Evolutionary conservation across 2,888 invertebrate species (phyloP).

Genomic region (Deilephila porcellus): DNA sequence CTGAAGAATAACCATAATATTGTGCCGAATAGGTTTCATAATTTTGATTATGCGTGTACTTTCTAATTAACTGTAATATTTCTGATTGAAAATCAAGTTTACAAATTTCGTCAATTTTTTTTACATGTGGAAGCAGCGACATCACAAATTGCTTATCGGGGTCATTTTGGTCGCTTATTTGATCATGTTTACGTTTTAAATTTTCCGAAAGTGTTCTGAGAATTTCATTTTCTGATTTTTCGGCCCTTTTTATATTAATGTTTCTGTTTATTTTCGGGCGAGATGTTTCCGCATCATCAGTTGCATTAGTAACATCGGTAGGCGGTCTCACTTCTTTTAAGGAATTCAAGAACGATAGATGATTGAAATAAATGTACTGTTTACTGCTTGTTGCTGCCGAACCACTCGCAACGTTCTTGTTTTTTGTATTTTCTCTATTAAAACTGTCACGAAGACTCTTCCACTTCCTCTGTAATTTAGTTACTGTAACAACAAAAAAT

Average conservation of each 20-base stretch:
- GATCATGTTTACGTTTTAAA: slow-evolving; percentile 1
- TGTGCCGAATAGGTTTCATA: background rate
- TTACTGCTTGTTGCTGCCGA: slow-evolving; percentile 1
- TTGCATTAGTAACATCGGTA: slow-evolving; percentile 1
- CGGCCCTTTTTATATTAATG: slow-evolving; percentile 39
- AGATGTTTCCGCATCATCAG: slow-evolving; percentile 46
- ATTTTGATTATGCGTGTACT: background rate
- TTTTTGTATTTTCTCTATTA: slow-evolving; percentile 40
- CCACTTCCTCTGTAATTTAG: slow-evolving; percentile 44
- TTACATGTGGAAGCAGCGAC: too few relatives aligned
- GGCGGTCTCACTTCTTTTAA: slow-evolving; percentile 1
- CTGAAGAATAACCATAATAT: background rate
- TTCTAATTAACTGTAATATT: background rate
- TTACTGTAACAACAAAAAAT: slow-evolving; percentile 43
- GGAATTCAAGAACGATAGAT: background rate
- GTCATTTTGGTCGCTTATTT: background rate
- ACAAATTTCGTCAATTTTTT: background rate
- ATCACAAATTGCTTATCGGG: slow-evolving; percentile 1
- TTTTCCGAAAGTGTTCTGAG: background rate
- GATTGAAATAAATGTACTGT: background rate
- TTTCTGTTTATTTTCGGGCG: slow-evolving; percentile 47
- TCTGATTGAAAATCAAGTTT: background rate
- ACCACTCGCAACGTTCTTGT: background rate
- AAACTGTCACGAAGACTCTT: slow-evolving; percentile 42
- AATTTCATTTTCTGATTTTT: slow-evolving; percentile 46